Percentiles rank a stretch among this genome's conserved stretches.
These are phyloP conservation scores for Nesometra sesokonis DNA, from an alignment of 35 echinoderm and acorn worm genomes.

Conservation along the genomic window DNA sequence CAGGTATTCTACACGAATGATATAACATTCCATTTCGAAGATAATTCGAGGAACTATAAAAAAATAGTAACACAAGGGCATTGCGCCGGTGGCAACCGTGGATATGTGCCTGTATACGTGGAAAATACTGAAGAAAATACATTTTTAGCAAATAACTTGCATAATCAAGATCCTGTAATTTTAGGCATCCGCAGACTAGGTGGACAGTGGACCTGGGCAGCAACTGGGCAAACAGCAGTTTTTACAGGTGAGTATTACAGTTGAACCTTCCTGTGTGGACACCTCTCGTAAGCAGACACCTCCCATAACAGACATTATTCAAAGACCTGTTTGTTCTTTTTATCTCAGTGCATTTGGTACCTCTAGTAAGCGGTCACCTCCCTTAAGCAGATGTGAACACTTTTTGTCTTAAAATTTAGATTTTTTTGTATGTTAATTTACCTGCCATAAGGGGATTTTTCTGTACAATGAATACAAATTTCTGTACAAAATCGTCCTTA, in stretches of 20 bases:
- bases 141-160: neutral
- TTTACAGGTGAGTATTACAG: neutral
- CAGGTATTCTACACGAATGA: neutral
- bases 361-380: too few species aligned
- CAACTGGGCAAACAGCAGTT: neutral
- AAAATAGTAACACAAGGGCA: neutral
- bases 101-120: neutral
- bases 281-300: too few species aligned
- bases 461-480: too few species aligned
- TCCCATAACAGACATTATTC: too few species aligned
- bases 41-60: neutral
- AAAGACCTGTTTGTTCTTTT: too few species aligned
- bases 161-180: neutral
- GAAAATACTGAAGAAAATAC: neutral
- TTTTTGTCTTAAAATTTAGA: too few species aligned
- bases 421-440: too few species aligned
- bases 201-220: neutral
- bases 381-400: too few species aligned
- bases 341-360: too few species aligned
- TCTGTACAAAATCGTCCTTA: too few species aligned
- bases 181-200: neutral
- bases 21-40: neutral
- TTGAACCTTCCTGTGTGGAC: too few species aligned
- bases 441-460: too few species aligned
- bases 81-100: neutral